These are phyloP conservation scores for Calosoma granatense DNA, from an alignment of 1,140 invertebrate genomes.

Conservation along the genomic window DNA sequence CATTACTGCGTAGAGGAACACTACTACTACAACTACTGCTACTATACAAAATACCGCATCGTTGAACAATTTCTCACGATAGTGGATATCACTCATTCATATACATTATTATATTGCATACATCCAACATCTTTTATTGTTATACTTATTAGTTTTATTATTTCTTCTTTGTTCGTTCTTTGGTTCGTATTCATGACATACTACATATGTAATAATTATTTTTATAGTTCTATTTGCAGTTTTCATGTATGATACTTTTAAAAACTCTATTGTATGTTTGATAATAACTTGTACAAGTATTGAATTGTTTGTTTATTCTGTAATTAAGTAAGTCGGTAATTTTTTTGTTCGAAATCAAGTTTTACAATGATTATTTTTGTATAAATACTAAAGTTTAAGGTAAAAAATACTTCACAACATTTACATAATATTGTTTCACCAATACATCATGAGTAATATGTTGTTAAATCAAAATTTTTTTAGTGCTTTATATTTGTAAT, in stretches of 20 bases:
- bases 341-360: background rate
- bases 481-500: conserved; percentile 3
- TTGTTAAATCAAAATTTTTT: conserved; percentile 4
- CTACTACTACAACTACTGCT: too few species aligned
- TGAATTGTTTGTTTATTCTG: too few species aligned
- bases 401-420: too few species aligned
- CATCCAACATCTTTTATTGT: conserved; percentile 7
- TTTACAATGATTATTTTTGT: background rate
- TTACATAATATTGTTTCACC: background rate
- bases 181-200: background rate
- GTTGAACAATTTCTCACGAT: too few species aligned
- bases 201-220: conserved; percentile 6
- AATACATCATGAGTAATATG: background rate
- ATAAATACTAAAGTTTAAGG: background rate
- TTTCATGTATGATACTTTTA: background rate
- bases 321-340: background rate
- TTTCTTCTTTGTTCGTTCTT: background rate
- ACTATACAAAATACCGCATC: too few species aligned
- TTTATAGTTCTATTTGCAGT: background rate
- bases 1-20: too few species aligned
- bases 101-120: too few species aligned
- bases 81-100: too few species aligned
- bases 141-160: background rate
- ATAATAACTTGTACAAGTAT: too few species aligned
- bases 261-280: background rate